Evolutionary conservation across 2,797 vertebrate genomes (phyloP).

Genomic region (Cichlasoma orientale): DNA sequence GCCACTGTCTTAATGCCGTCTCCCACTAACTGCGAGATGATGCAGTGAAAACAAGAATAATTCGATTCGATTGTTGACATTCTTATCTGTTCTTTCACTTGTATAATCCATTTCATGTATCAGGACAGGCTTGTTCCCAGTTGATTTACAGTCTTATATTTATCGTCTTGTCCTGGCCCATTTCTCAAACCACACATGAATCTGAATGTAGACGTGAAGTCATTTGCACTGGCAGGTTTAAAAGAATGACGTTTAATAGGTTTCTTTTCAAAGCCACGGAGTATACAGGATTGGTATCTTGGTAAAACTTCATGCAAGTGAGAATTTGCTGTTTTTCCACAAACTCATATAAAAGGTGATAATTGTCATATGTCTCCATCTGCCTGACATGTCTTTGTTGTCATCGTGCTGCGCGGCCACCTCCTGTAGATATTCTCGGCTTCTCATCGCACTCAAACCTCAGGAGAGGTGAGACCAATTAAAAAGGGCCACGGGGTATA

Average conservation of each 20-base stretch:
- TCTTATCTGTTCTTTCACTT: slow-evolving; percentile 6
- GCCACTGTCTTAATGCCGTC: slow-evolving; percentile 2
- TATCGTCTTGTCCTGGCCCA: slow-evolving; percentile 20
- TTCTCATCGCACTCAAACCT: slow-evolving; percentile 59
- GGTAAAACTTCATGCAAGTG: background rate
- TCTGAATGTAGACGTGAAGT: slow-evolving; percentile 1
- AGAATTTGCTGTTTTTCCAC: background rate
- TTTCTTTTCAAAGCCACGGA: background rate
- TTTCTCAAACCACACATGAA: slow-evolving; percentile 15
- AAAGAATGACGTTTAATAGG: background rate
- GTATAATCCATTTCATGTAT: slow-evolving; percentile 7
- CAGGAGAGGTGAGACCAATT: slow-evolving; percentile 77
- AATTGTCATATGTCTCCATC: slow-evolving; percentile 25
- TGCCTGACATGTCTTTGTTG: slow-evolving; percentile 16
- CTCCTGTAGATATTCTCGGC: slow-evolving; percentile 59
- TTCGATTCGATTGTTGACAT: slow-evolving; percentile 8
- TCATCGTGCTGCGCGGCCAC: slow-evolving; percentile 30
- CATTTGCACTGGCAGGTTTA: background rate
- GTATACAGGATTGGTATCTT: background rate
- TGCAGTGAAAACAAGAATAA: slow-evolving; percentile 14
- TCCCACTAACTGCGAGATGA: slow-evolving; percentile 25
- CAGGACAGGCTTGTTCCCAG: slow-evolving; percentile 9
- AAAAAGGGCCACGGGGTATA: slow-evolving; percentile 75
- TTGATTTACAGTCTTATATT: slow-evolving; percentile 8
- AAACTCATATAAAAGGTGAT: background rate